Conservation (phyloP, 2,888 invertebrate genomes). For the Lasioglossum calceatum region DNA sequence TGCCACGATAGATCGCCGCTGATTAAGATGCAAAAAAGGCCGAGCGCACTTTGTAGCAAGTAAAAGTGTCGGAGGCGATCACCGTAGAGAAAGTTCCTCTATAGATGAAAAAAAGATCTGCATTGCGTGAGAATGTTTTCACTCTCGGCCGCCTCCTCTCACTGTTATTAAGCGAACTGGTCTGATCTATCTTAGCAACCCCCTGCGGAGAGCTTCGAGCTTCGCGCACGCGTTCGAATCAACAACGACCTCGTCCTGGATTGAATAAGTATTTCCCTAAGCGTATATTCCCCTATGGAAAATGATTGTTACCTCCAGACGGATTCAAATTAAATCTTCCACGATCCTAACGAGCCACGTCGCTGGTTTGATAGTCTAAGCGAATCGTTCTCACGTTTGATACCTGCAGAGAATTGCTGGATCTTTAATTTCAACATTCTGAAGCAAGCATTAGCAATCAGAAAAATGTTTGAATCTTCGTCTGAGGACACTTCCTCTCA, state of each 20-base stretch:
- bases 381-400: not conserved
- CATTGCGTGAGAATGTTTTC: constrained; percentile 59
- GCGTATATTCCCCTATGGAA: not conserved
- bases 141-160: constrained; percentile 33
- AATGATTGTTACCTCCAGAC: not conserved
- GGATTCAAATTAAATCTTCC: not conserved
- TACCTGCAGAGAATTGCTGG: not conserved
- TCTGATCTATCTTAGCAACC: constrained; percentile 32
- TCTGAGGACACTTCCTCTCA: not conserved
- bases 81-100: constrained; percentile 42
- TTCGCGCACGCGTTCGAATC: constrained; percentile 8
- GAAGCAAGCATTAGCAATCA: not conserved
- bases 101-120: not conserved
- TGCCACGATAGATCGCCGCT: not conserved
- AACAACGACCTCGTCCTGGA: not conserved
- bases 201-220: constrained; percentile 12
- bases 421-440: not conserved
- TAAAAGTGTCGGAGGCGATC: constrained; percentile 10
- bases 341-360: not conserved
- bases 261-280: not conserved
- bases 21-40: constrained; percentile 3
- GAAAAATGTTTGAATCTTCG: not conserved
- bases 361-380: not conserved
- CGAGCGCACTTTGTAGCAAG: not conserved
- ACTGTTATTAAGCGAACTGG: constrained; percentile 36